Base-by-base conservation (phyloP, 1,140 invertebrate species). In the Orussus abietinus region DNA sequence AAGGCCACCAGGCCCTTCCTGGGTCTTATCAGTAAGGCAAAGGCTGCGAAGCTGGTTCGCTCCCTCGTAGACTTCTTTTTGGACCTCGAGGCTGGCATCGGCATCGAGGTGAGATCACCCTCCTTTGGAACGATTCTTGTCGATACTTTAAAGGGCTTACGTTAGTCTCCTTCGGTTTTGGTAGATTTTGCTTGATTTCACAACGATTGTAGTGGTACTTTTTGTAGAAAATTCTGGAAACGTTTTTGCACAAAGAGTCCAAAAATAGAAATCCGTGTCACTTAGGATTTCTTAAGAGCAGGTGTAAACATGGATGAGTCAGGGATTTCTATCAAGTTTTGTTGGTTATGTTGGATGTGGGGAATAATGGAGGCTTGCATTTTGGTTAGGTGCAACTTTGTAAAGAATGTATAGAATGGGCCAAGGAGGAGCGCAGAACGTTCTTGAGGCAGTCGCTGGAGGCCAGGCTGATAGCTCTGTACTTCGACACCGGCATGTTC, bases 391-490 rank as follows among this genome's bases (percentile, higher is more conserved):
- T 88, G 20, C 87, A 92, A 69, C 74, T 93, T 25, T 91, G 86
- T 65, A 88, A 94, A 75, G 96, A 99, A 75, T 98, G 95, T 75
- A 99, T 99, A 76, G 90, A 96, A 76, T 99, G 96, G 96, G 95
- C 97, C 12, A 96, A 96, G 69, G 86, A 94, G 67, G 96, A 99
- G 65, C 89, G 93, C 45, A 82, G 96, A 51, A 98, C 92, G 12
- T 99, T 98, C 73, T 75, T 99, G 14, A 78, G 97, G 57, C 97
- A 99, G 72, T 92, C 92, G 5, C 72, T 99, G 48, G 94, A 99
- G 73, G 87, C 92, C 1, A 77, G 94, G 57, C 77, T 98, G 13
- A 87, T 98, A 59, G 90, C 93, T 6, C 76, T 98, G 9, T 97
- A 94, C 67, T 96, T 92, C 71, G 94, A 97, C 63, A 96, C 90